Conservation (phyloP, 1,140 invertebrate genomes). For the Drosophila erecta region DNA sequence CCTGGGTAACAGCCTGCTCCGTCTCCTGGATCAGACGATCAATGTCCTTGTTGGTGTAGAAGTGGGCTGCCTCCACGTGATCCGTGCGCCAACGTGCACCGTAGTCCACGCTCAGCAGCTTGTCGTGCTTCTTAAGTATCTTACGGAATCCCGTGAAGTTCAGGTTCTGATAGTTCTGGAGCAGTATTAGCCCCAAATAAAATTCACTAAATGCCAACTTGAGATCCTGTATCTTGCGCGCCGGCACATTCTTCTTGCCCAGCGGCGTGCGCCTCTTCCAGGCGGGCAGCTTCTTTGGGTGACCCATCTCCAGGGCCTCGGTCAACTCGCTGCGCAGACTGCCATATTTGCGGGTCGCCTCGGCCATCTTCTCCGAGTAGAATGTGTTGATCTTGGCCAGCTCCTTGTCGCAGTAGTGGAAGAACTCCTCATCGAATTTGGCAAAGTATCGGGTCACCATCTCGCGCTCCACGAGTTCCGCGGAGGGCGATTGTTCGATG, state of each 20-base stretch:
- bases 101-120: constrained; percentile 87
- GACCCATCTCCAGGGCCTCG: constrained; percentile 85
- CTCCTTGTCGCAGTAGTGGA: constrained; percentile 94
- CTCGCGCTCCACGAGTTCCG: constrained; percentile 89
- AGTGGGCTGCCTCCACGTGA: constrained; percentile 92
- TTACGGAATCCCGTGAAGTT: constrained; percentile 97
- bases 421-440: constrained; percentile 94
- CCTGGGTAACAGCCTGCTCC: constrained; percentile 92
- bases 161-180: constrained; percentile 91
- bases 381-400: constrained; percentile 95
- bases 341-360: constrained; percentile 93
- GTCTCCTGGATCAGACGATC: constrained; percentile 94
- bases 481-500: constrained; percentile 89
- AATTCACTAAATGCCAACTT: constrained; percentile 97
- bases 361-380: constrained; percentile 94
- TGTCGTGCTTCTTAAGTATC: constrained; percentile 97
- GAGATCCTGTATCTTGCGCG: constrained; percentile 91
- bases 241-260: constrained; percentile 86
- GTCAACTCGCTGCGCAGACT: constrained; percentile 90
- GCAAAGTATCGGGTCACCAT: constrained; percentile 90
- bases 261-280: constrained; percentile 86
- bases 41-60: constrained; percentile 95
- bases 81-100: constrained; percentile 91
- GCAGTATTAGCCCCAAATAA: constrained; percentile 93
- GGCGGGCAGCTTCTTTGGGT: constrained; percentile 77